Evolutionary conservation across 2,888 invertebrate genomes (phyloP), one percentile per base, ranked within the genome.

Genomic region (Oscheius sp.): DNA sequence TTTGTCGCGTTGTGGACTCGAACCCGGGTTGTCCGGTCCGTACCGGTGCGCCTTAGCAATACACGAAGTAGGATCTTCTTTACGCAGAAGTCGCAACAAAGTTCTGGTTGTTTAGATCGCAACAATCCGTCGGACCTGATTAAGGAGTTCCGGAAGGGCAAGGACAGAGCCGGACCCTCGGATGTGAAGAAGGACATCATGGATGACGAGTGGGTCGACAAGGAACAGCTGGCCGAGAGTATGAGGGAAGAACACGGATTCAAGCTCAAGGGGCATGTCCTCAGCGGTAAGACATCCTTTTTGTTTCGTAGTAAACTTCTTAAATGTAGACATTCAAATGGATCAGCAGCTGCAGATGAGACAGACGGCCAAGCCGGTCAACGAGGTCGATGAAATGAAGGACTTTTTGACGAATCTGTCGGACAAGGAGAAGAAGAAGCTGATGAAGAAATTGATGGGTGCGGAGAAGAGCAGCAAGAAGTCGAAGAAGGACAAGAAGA

Each of bases 171-270:
- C 5, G 71, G 68, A 35, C 53, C 74, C 11, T 57, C 57, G 21
- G 72, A 62, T 59, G 42, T 57, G 47, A 62, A 71, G 32, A 76
- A 74, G 42, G 65, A 51, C 33, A 48, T 74, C 53, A 55, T 37
- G 33, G 68, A 68, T 1, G 85, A 84, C 2, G 85, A 84, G 60
- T 84, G 82, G 82, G 74, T 79, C 42, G 84, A 85, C 63, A 78
- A 78, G 70, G 77, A 76, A 4, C 81, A 86, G 63, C 74, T 89
- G 62, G 81, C 83, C 1, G 80, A 81, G 50, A 84, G 85, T 42
- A 89, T 89, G 88, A 73, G 79, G 35, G 88, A 89, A 70, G 88
- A 88, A 60, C 89, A 89, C 76, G 89, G 89, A 55, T 78, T 89
- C 37, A 72, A 71, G 37, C 70, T 83, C 33, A 83, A 83, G 66